A percentile compares a stretch with the other conserved stretches of the same genome.
phyloP scores from a whole-genome alignment of 2,888 invertebrate species.

The Apamea anceps region DNA sequence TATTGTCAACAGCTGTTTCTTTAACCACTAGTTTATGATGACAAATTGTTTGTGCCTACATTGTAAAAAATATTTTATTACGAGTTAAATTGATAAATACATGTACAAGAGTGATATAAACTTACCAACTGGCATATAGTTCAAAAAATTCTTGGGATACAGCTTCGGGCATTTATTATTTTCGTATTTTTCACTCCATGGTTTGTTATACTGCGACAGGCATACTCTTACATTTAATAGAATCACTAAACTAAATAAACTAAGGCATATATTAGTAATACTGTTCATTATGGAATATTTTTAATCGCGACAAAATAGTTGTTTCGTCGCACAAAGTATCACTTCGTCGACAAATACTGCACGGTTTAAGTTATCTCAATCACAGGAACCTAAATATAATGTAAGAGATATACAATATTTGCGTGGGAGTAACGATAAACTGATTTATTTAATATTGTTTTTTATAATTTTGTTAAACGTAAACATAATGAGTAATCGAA shows the following conservation, averaged over 20 bases:
- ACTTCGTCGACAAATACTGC: conserved; percentile 41
- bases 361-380: conserved; percentile 65
- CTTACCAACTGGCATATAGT: conserved; percentile 90
- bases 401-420: conserved; percentile 67
- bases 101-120: conserved; percentile 37
- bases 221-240: conserved; percentile 76
- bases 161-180: conserved; percentile 89
- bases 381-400: conserved; percentile 73
- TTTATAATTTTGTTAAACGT: conserved; percentile 28
- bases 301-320: conserved; percentile 34
- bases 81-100: conserved; percentile 1
- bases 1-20: conserved; percentile 41
- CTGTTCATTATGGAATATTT: conserved; percentile 66
- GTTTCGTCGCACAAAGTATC: conserved; percentile 46
- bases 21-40: neutral
- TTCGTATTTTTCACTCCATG: conserved; percentile 88
- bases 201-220: conserved; percentile 83
- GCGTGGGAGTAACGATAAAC: conserved; percentile 78
- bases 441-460: conserved; percentile 49
- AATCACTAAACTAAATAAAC: conserved; percentile 75
- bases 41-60: neutral
- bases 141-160: conserved; percentile 89
- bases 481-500: conserved; percentile 52
- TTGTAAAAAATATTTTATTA: neutral
- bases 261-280: conserved; percentile 64